These are phyloP conservation scores for Nezara viridula DNA, from an alignment of 2,888 invertebrate genomes.

Conservation along the genomic window DNA sequence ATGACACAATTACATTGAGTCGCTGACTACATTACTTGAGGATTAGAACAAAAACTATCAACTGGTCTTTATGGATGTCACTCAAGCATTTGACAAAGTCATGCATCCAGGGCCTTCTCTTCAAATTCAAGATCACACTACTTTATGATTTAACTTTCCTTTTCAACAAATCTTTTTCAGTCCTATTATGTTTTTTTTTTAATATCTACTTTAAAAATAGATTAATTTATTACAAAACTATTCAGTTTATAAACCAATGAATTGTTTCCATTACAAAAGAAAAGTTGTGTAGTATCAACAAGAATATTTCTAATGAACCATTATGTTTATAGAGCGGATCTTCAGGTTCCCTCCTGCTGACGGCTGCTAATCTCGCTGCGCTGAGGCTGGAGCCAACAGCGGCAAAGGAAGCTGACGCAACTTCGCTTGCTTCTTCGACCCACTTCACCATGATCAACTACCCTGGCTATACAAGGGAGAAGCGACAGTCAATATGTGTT, in stretches of 20 bases:
- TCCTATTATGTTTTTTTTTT: too few species aligned
- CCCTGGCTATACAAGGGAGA: constrained; percentile 75
- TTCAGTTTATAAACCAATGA: neutral
- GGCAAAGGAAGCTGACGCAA: constrained; percentile 72
- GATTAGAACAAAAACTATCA: too few species aligned
- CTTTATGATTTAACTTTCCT: too few species aligned
- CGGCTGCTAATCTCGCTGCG: constrained; percentile 79
- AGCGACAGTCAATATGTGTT: constrained; percentile 79
- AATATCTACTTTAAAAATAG: too few species aligned
- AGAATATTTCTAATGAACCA: constrained; percentile 37
- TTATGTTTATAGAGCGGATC: constrained; percentile 80
- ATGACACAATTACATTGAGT: too few species aligned
- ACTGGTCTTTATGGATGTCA: too few species aligned
- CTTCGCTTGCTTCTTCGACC: constrained; percentile 86
- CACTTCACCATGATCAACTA: constrained; percentile 90
- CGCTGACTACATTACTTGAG: too few species aligned
- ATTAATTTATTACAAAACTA: too few species aligned
- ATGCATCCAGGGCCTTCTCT: too few species aligned
- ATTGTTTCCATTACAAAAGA: neutral
- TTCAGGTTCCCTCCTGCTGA: constrained; percentile 83
- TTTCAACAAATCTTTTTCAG: too few species aligned
- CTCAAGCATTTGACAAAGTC: too few species aligned
- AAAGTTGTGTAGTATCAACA: constrained; percentile 47
- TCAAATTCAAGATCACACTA: too few species aligned
- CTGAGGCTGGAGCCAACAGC: constrained; percentile 67